These are phyloP conservation scores for Musca domestica DNA, from an alignment of 1,140 invertebrate genomes.

Conservation along the genomic window DNA sequence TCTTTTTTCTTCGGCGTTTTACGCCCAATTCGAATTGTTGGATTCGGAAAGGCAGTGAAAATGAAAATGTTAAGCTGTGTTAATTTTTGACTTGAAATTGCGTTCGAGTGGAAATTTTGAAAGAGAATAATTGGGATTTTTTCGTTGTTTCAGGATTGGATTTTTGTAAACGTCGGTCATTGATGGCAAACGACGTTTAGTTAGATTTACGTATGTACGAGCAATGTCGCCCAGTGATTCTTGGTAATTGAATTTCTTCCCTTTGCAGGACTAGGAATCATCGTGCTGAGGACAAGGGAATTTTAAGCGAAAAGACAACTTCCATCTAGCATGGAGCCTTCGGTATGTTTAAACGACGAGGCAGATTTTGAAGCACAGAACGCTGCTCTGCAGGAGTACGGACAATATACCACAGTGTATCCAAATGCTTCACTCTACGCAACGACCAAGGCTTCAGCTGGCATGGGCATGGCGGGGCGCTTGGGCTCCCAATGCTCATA, in stretches of 20 bases:
- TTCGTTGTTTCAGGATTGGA: not conserved
- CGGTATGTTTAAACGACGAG: constrained; percentile 29
- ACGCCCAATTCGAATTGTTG: constrained; percentile 13
- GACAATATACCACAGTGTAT: constrained; percentile 58
- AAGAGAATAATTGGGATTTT: not conserved
- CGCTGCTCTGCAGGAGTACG: constrained; percentile 59
- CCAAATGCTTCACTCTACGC: constrained; percentile 54
- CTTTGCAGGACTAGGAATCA: not conserved
- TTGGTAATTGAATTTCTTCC: not conserved
- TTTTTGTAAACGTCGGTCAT: not conserved
- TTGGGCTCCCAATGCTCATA: constrained; percentile 45
- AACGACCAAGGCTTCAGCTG: constrained; percentile 33
- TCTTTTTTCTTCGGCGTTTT: constrained; percentile 16
- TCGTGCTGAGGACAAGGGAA: not conserved
- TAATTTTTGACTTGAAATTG: not conserved
- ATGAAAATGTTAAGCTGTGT: not conserved
- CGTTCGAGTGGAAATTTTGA: not conserved
- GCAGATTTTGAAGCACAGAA: constrained; percentile 41
- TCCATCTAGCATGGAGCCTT: constrained; percentile 5
- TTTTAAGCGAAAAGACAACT: no score
- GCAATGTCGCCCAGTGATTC: not conserved
- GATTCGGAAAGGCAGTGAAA: no score
- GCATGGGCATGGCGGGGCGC: constrained; percentile 35
- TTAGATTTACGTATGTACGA: not conserved
- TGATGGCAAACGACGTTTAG: not conserved